Conservation (phyloP, 2,113 vertebrate species). For the Theristicus caerulescens region DNA sequence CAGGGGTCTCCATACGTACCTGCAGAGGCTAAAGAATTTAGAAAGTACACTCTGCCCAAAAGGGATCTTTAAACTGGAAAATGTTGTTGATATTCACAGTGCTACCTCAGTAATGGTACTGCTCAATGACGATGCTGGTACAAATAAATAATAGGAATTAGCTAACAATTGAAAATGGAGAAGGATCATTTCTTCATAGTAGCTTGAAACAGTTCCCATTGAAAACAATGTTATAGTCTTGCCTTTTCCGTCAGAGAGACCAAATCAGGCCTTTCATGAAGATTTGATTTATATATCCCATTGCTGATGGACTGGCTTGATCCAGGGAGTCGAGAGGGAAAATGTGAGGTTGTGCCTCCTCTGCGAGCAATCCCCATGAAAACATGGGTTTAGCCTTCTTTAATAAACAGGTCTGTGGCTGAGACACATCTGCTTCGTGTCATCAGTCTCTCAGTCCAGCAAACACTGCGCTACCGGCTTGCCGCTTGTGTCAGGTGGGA, state of each 20-base stretch:
- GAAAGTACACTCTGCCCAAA: not conserved
- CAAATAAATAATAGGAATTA: not conserved
- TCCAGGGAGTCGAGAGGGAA: not conserved
- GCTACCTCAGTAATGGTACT: not conserved
- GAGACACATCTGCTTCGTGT: fast-evolving
- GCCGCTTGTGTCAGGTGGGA: not conserved
- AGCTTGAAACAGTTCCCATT: not conserved
- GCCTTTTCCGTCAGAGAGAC: not conserved
- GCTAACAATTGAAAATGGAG: not conserved
- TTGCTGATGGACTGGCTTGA: not conserved
- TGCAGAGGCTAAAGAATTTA: not conserved
- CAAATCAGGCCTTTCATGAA: not conserved
- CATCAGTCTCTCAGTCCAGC: not conserved
- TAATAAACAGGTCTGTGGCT: not conserved
- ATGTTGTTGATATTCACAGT: not conserved
- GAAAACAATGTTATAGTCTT: not conserved
- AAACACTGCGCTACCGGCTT: not conserved
- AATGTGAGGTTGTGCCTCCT: not conserved
- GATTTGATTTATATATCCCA: not conserved
- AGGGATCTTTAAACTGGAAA: not conserved
- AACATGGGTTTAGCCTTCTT: not conserved
- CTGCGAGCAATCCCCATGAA: not conserved
- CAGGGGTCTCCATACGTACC: not conserved
- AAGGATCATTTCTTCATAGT: not conserved
- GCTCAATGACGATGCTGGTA: not conserved